A percentile compares a stretch with the other conserved stretches of the same genome.
phyloP scores from a whole-genome alignment of 1,140 invertebrate genomes.

The Neodiprion virginianus region DNA sequence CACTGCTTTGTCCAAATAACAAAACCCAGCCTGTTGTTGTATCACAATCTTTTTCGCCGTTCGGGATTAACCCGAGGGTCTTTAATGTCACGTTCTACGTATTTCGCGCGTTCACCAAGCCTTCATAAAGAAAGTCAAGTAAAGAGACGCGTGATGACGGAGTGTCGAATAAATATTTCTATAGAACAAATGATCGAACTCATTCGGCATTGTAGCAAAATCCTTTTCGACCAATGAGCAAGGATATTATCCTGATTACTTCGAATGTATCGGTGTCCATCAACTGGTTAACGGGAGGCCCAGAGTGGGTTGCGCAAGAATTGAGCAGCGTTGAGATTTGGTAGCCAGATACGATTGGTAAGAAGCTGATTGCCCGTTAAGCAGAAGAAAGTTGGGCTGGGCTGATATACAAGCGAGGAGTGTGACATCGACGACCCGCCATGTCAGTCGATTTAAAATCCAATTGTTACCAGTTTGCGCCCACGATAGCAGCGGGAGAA shows the following conservation, averaged over 20 bases:
- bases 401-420: not conserved
- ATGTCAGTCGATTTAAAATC: no score
- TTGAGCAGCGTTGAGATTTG: not conserved
- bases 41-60: no score
- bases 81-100: not conserved
- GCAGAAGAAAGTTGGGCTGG: slow-evolving; percentile 19
- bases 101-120: not conserved
- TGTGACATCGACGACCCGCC: slow-evolving; percentile 10
- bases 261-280: not conserved
- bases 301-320: not conserved
- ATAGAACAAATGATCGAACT: no score
- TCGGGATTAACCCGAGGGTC: no score
- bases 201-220: no score
- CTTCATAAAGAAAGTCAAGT: no score
- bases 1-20: slow-evolving; percentile 1
- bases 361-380: slow-evolving; percentile 11
- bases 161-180: no score
- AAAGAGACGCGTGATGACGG: no score
- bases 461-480: not conserved
- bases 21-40: no score
- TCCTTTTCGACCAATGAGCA: no score
- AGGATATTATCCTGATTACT: not conserved
- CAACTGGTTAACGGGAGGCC: not conserved
- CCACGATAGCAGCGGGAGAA: not conserved
- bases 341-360: slow-evolving; percentile 5